Base-by-base conservation (phyloP, 1,140 invertebrate species). In the Megalopta genalis region DNA sequence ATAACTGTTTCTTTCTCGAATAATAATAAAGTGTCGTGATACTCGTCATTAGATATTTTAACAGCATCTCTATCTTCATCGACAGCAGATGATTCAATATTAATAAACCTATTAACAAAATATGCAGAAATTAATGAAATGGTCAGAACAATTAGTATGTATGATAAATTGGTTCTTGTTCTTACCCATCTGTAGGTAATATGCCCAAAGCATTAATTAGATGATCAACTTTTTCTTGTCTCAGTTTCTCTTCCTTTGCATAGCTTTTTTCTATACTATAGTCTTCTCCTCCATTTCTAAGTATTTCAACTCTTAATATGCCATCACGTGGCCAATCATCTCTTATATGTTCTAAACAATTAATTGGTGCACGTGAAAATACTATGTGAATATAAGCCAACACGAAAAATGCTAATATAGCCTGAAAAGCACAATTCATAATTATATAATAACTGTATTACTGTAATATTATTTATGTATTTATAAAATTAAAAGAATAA, bases 241-340 rank as follows among this genome's bases (percentile, higher is more conserved):
- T 94, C 59, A 97, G 87, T 90, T 95, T 95, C 79, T 95, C 94
- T 86, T 97, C 96, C 87, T 96, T 96, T 12, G 95, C 96, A 91
- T 97, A 97, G 86, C 96, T 97, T 88, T 97, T 95, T 90, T 97
- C 95, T 88, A 97, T 94, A 85, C 95, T 95, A 86, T 97, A 97
- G 90, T 95, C 95, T 68, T 95, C 93, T 21, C 90, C 91, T 27
- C 93, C 94, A 92, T 97, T 96, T 82, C 95, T 94, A 65, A 99
- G 94, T 87, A 99, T 98, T 94, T 99, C 98, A n/a, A 99, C 98
- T 87, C 94, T 87, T 5, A 99, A 93, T 83, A 99, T 98, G 18
- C 99, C 99, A 93, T 99, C 97, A 76, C 97, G 94, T 2, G 98
- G 98, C 99, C 99, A 99, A 25, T 96, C 95, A 83, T 97, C 94